Conservation (phyloP, 2,113 vertebrate genomes). For the Chinchilla lanigera region DNA sequence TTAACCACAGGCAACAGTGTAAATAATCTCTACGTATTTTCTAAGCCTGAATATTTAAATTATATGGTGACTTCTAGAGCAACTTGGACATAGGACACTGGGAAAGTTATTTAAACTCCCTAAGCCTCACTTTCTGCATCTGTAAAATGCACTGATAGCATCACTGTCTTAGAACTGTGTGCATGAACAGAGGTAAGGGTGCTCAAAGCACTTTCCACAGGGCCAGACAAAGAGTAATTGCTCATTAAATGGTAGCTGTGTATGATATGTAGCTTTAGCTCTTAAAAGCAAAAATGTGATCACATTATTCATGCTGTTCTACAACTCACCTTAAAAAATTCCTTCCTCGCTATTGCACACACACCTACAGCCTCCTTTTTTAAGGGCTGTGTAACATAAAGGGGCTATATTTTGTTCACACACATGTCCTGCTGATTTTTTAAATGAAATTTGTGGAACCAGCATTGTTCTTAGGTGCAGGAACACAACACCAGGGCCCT, state of each 20-base stretch:
- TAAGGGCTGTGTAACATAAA: neutral
- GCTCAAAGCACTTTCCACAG: neutral
- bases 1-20: neutral
- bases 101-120: neutral
- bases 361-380: neutral
- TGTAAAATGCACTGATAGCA: neutral
- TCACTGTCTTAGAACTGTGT: neutral
- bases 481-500: neutral
- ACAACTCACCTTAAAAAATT: neutral
- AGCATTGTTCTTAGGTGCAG: neutral
- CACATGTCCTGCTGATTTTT: neutral
- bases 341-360: neutral
- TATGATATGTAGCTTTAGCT: neutral
- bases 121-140: neutral
- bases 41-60: neutral
- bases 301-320: neutral
- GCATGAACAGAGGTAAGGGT: neutral
- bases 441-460: neutral
- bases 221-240: neutral
- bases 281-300: neutral
- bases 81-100: rapidly evolving
- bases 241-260: neutral
- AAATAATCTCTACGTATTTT: neutral
- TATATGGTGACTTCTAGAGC: neutral
- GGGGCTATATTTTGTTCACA: neutral